phyloP scores from a whole-genome alignment of 2,797 vertebrate species.

The Amphiprion clarkii region DNA sequence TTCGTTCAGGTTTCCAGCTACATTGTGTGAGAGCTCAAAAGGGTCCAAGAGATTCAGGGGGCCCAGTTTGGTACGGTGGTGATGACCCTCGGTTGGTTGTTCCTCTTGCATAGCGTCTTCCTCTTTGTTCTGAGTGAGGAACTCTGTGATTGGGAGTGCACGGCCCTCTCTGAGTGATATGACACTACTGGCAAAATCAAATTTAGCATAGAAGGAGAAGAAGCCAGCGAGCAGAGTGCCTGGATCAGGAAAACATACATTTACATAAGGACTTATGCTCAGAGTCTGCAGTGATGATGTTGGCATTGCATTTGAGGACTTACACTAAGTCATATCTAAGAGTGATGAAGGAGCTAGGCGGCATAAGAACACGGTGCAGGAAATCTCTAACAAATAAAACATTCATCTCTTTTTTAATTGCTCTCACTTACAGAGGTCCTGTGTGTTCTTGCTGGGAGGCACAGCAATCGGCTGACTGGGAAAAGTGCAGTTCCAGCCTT shows the following conservation, averaged over 20 bases:
- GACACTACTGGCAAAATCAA: conserved; percentile 87
- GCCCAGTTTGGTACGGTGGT: conserved; percentile 76
- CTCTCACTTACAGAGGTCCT: conserved; percentile 87
- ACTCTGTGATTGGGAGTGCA: conserved; percentile 79
- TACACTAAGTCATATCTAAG: neutral
- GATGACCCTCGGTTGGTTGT: conserved; percentile 33
- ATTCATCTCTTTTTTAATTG: conserved; percentile 16
- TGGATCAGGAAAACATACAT: conserved; percentile 53
- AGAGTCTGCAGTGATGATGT: neutral
- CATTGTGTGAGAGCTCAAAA: conserved; percentile 94
- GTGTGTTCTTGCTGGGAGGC: conserved; percentile 86
- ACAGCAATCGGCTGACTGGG: conserved; percentile 86
- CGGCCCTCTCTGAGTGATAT: conserved; percentile 86
- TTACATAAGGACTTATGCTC: neutral
- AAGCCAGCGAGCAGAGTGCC: conserved; percentile 90
- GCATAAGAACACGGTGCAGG: neutral
- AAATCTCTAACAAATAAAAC: neutral
- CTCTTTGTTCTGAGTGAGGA: conserved; percentile 61
- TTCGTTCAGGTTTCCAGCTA: conserved; percentile 90
- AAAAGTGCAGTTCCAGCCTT: conserved; percentile 94
- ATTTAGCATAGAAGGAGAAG: conserved; percentile 87
- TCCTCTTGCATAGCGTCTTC: conserved; percentile 45
- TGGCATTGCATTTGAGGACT: neutral
- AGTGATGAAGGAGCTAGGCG: neutral
- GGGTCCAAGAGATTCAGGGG: conserved; percentile 93